These are phyloP conservation scores for Origma solitaria DNA, from an alignment of 2,113 vertebrate genomes.

Conservation along the genomic window DNA sequence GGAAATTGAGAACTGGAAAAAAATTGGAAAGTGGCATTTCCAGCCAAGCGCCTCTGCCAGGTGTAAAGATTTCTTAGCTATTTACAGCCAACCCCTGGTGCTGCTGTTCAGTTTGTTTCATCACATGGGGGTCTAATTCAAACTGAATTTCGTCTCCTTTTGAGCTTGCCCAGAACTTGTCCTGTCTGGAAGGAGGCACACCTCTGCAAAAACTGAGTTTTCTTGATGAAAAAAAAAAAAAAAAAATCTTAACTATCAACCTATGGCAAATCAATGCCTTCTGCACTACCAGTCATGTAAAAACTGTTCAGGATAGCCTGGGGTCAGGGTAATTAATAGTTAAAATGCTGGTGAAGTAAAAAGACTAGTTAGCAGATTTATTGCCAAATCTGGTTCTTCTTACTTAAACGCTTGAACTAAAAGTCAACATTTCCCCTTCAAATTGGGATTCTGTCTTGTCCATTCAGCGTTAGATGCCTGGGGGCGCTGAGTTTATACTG, in stretches of 20 bases:
- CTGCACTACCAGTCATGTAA: not conserved
- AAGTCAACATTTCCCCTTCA: not conserved
- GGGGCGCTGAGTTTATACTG: not conserved
- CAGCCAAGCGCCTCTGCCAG: not conserved
- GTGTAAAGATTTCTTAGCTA: not conserved
- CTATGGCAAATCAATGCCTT: not conserved
- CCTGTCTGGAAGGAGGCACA: not conserved
- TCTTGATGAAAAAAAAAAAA: not conserved
- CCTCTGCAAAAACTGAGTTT: not conserved
- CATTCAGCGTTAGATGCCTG: not conserved
- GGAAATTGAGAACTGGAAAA: not conserved
- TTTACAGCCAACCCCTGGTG: not conserved
- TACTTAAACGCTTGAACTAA: not conserved
- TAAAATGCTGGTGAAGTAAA: not conserved
- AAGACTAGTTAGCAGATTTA: not conserved
- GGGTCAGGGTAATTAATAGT: not conserved
- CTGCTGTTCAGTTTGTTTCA: not conserved
- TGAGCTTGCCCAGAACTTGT: not conserved
- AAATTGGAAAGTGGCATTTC: not conserved
- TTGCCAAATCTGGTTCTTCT: not conserved
- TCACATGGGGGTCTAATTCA: not conserved
- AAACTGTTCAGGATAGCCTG: not conserved
- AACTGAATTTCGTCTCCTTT: not conserved
- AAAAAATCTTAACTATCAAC: not conserved
- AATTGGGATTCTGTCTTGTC: not conserved